Conservation (phyloP, 2,113 vertebrate species). For the Hemicordylus capensis region DNA sequence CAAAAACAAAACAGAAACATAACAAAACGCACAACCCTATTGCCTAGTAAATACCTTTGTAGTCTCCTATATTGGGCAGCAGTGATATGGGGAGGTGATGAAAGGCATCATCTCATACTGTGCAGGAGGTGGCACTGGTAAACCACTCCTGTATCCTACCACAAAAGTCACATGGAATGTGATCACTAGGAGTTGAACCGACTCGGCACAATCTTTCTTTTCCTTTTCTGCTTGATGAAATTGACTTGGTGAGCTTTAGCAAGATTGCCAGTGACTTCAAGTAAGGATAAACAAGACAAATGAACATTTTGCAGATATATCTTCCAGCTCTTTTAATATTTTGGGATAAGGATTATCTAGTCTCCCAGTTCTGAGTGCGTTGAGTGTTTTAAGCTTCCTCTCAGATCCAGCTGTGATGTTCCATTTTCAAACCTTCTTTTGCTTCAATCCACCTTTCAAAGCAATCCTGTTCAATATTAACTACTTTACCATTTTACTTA, state of each 20-base stretch:
- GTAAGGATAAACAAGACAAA: conserved; percentile 8
- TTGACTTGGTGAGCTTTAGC: background rate
- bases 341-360: background rate
- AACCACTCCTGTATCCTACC: no score
- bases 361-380: background rate
- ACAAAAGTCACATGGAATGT: no score
- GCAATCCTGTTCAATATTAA: background rate
- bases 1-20: no score
- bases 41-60: no score
- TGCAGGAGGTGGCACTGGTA: no score
- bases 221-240: no score
- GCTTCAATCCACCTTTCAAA: background rate
- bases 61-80: no score
- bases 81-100: no score
- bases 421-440: background rate
- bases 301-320: background rate
- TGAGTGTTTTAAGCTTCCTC: background rate
- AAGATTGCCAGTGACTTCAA: conserved; percentile 7
- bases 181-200: no score
- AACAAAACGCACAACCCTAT: no score
- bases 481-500: background rate
- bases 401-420: background rate
- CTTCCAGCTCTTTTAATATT: background rate
- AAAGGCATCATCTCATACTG: no score
- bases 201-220: no score